A percentile compares a stretch with the other conserved stretches of the same genome.
Evolutionary conservation across 35 echinoderm and acorn worm genomes (phyloP).

Genomic region (Lytechinus pictus): DNA sequence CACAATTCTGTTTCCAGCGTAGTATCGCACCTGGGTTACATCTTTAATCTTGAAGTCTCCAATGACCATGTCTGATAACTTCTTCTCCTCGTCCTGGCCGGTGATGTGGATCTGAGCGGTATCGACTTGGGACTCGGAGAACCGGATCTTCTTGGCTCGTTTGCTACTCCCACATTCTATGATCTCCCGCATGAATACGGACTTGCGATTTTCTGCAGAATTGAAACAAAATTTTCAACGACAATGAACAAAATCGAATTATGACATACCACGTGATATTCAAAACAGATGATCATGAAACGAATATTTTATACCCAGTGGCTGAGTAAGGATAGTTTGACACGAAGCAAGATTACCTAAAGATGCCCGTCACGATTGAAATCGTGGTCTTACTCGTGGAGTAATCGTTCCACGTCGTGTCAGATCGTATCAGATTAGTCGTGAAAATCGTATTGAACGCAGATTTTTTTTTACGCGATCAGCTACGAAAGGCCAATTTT

Average conservation of each 20-base stretch:
- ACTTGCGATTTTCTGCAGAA: constrained; percentile 2
- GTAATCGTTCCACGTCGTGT: too few species aligned
- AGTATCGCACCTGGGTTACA: constrained; percentile 32
- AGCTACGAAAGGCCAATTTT: too few species aligned
- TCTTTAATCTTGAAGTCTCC: constrained; percentile 29
- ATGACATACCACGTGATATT: neutral
- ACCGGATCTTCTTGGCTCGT: constrained; percentile 25
- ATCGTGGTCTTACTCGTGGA: too few species aligned
- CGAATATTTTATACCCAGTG: too few species aligned
- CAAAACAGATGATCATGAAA: too few species aligned
- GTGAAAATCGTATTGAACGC: too few species aligned
- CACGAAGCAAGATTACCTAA: too few species aligned
- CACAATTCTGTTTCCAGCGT: neutral
- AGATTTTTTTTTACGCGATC: too few species aligned
- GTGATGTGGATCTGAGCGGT: neutral
- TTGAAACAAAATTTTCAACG: neutral
- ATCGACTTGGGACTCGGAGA: neutral
- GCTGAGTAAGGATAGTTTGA: too few species aligned
- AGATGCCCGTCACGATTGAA: too few species aligned
- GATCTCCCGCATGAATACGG: constrained; percentile 35
- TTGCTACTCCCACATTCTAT: neutral
- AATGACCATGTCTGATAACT: neutral
- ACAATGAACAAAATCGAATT: neutral
- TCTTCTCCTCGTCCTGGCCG: neutral
- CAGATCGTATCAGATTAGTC: too few species aligned